Evolutionary conservation across 2,113 vertebrate species (phyloP), one percentile per base, ranked within the genome.

Genomic region (Corvus moneduloides): DNA sequence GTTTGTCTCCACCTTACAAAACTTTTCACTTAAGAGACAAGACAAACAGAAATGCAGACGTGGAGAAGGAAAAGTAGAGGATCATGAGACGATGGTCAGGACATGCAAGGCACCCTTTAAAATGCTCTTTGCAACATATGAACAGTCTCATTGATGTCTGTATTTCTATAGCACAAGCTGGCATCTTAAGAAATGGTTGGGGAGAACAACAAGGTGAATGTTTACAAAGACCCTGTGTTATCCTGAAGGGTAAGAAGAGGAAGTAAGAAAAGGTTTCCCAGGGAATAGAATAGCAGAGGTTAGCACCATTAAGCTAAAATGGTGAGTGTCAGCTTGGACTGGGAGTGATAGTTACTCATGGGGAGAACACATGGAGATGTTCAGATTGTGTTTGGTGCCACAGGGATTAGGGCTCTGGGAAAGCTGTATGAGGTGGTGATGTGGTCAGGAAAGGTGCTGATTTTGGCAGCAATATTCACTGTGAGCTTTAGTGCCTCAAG

Each of bases 351-450:
- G 39, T 39, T 19, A 7, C 18, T 18, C 1, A 0, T 13, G n/a
- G 64, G 78, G 58, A 51, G 48, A 68, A 16, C 3, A 5, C 0
- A 0, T 0, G 11, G 58, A 85, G 18, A 10, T 7, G 13, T 22
- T 2, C 5, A 11, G 35, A 19, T 33, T 30, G 3, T 20, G 11
- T 54, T 32, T 56, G 62, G 30, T 41, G 14, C 1, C 7, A 10
- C 27, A 46, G 69, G 68, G 51, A 67, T 5, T 0, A 1, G 48
- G 35, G 39, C 73, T 64, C 3, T 15, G 24, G 62, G 49, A 37
- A 52, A 24, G 33, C 62, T 61, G 48, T 13, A 14, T 17, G 22
- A 2, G 39, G 33, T 1, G 43, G 43, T 41, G 61, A 6, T 17
- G 49, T 33, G 69, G 48, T 21, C n/a, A 76, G 66, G 41, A 54